A percentile compares a stretch with the other conserved stretches of the same genome.
phyloP scores from a whole-genome alignment of 1,140 invertebrate species.

The Cotesia typhae region DNA sequence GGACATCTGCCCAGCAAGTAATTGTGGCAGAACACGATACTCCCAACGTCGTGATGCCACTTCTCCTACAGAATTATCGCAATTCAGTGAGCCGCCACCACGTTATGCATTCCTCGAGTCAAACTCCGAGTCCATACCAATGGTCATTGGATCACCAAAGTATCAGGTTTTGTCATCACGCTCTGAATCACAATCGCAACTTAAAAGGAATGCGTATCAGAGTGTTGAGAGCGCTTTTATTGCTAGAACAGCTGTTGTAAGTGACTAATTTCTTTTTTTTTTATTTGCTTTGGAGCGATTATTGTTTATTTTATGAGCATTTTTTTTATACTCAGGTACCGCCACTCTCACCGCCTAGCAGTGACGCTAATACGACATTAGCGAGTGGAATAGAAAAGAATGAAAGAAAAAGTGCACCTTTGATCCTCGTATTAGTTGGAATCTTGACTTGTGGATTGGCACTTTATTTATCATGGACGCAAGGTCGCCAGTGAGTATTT shows the following conservation, averaged over 20 bases:
- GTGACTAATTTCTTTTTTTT: slow-evolving; percentile 37
- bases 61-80: slow-evolving; percentile 34
- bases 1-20: slow-evolving; percentile 50
- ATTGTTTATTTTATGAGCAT: slow-evolving; percentile 1
- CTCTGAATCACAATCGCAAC: slow-evolving; percentile 31
- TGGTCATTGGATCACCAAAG: slow-evolving; percentile 55
- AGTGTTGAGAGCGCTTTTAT: slow-evolving; percentile 62
- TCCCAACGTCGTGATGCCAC: slow-evolving; percentile 28
- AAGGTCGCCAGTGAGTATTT: slow-evolving; percentile 56
- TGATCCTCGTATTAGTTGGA: slow-evolving; percentile 58
- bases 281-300: slow-evolving; percentile 4
- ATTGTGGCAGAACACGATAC: slow-evolving; percentile 56
- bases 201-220: slow-evolving; percentile 52
- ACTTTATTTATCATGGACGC: slow-evolving; percentile 59
- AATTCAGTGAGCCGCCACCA: slow-evolving; percentile 45
- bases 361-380: slow-evolving; percentile 61
- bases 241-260: slow-evolving; percentile 63
- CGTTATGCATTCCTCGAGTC: slow-evolving; percentile 54
- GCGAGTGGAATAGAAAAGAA: slow-evolving; percentile 59
- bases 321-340: slow-evolving; percentile 53
- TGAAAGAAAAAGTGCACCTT: slow-evolving; percentile 58
- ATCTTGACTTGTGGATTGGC: slow-evolving; percentile 61
- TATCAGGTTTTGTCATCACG: slow-evolving; percentile 51
- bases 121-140: slow-evolving; percentile 52
- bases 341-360: slow-evolving; percentile 60